Evolutionary conservation across 37 sponge, comb jelly and placozoan genomes (phyloP), one percentile per base, ranked within the genome.

Genomic region (Diacarnus erythraeanus): DNA sequence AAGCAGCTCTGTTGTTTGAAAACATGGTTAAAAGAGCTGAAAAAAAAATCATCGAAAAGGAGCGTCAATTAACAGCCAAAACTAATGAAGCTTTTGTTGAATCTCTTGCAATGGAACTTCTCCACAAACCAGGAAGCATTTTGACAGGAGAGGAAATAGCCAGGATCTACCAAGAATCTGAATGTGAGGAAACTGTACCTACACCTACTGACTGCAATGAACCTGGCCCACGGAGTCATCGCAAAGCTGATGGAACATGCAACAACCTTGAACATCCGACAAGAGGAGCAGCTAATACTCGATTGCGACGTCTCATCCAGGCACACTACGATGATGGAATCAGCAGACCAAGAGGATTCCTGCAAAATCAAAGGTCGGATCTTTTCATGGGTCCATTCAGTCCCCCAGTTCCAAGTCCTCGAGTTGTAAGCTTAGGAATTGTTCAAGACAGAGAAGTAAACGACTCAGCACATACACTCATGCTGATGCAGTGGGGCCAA

Each of bases 401-500:
- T 37, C 83, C 93, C 0, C 91, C 93, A 2, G 69, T 80, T 33
- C 99, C 99, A 5, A 89, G 89, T 59, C 80, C 94, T 38, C 77
- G 99, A 34, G 40, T 84, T 42, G 77, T 96, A 21, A 89, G 86
- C 61, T 29, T 39, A 2, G 71, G 29, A 2, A 57, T 86, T 3
- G 76, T 77, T 12, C 18, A 12, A 10, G 74, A 88, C 31, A 43
- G 47, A 17, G 34, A 78, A 38, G 30, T 86, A 25, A 79, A 81
- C n/a, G 89, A 94, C 23, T 71, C 31, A 21, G 38, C 33, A 0
- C 58, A 77, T 65, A 87, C 94, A 31, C 94, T 89, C 76, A 75
- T 98, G 76, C 76, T 96, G 57, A 93, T 98, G 92, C 92, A 93
- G 69, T 98, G 93, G 90, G 99, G 99, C 1, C 99, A 98, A 79